Evolutionary conservation across 2,113 vertebrate species (phyloP).

Genomic region (Phocoena sinus): DNA sequence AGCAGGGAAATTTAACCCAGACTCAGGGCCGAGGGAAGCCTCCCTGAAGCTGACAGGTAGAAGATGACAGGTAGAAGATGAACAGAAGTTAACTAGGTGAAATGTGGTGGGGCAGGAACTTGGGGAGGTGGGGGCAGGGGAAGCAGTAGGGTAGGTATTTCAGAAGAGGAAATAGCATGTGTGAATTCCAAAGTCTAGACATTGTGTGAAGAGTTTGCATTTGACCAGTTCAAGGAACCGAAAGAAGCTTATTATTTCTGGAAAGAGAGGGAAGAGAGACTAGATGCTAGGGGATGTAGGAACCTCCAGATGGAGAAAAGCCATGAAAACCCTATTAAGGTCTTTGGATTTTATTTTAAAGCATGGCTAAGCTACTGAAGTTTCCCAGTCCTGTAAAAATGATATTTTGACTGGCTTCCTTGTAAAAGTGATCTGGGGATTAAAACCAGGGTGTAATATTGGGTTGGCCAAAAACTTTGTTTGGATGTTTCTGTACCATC

Average conservation of each 20-base stretch:
- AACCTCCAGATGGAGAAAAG: conserved; percentile 19
- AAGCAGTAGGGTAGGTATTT: neutral
- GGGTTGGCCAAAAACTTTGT: too few species aligned
- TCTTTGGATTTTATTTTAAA: conserved; percentile 61
- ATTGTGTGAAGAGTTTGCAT: neutral
- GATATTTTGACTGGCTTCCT: neutral
- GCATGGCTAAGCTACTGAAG: conserved; percentile 35
- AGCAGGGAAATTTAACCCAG: neutral
- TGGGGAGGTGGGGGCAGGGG: neutral
- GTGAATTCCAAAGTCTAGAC: conserved; percentile 36
- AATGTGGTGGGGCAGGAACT: neutral
- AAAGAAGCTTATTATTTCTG: conserved; percentile 55
- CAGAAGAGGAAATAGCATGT: neutral
- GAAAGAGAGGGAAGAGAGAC: neutral
- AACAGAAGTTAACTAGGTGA: neutral
- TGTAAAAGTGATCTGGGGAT: conserved; percentile 54
- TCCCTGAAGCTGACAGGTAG: neutral
- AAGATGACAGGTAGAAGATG: neutral
- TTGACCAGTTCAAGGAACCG: conserved; percentile 25
- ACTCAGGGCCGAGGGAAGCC: neutral
- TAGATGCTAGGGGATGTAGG: neutral
- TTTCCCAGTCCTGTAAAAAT: conserved; percentile 48
- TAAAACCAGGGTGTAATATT: conserved; percentile 34
- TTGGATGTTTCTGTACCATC: too few species aligned
- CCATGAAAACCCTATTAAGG: conserved; percentile 42